These are phyloP conservation scores for Thecocarcelia acutangulata DNA, from an alignment of 2,888 invertebrate species.

Conservation along the genomic window DNA sequence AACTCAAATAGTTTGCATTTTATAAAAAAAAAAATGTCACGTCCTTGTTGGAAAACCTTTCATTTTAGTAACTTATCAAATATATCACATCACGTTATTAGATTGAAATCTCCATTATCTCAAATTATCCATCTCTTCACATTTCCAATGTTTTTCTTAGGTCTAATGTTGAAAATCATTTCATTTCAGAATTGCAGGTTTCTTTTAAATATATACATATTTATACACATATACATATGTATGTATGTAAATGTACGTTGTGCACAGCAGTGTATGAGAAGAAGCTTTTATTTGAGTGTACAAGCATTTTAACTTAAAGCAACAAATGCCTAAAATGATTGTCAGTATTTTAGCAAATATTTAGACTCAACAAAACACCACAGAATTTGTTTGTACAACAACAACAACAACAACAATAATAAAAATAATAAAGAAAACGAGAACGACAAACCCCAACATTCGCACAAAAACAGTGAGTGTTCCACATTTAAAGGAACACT, in stretches of 20 bases:
- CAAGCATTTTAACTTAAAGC: slow-evolving; percentile 24
- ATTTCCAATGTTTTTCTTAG: too few relatives aligned
- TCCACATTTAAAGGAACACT: slow-evolving; percentile 3
- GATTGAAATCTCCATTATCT: too few relatives aligned
- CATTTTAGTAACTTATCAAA: too few relatives aligned
- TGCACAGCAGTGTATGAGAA: background rate
- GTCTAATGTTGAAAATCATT: too few relatives aligned
- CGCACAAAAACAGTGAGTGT: slow-evolving; percentile 3
- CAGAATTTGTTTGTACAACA: slow-evolving; percentile 43
- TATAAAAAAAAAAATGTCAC: too few relatives aligned
- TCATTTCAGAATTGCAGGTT: background rate
- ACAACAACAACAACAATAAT: slow-evolving; percentile 32
- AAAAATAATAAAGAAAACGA: background rate
- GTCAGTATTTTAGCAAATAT: slow-evolving; percentile 52
- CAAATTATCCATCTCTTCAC: too few relatives aligned
- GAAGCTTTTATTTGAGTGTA: background rate
- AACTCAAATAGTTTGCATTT: too few relatives aligned
- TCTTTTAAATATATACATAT: background rate
- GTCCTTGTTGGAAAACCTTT: too few relatives aligned
- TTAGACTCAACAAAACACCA: slow-evolving; percentile 46
- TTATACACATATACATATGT: background rate
- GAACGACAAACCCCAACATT: background rate
- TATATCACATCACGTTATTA: too few relatives aligned
- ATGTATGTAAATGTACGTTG: background rate
- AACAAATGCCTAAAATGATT: slow-evolving; percentile 48